A percentile compares a stretch with the other conserved stretches of the same genome.
Conservation (phyloP, 2,797 vertebrate genomes). For the Lindbergichthys nudifrons region DNA sequence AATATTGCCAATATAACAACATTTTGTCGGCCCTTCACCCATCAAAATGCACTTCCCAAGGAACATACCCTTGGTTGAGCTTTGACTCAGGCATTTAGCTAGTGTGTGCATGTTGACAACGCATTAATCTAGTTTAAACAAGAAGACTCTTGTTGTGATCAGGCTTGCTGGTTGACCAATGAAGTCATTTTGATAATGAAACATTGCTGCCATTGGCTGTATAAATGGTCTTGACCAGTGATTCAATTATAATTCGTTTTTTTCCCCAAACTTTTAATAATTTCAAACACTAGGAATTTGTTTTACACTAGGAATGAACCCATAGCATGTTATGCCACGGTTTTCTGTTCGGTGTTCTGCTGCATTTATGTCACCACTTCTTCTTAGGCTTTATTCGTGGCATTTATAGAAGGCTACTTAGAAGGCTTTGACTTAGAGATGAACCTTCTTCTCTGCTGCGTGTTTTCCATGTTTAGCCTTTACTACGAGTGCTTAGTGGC, state of each 20-base stretch:
- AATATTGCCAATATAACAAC: too few relatives aligned
- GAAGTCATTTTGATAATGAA: conserved; percentile 7
- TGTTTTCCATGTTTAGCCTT: conserved; percentile 3
- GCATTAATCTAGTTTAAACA: conserved; percentile 14
- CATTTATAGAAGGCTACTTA: conserved; percentile 7
- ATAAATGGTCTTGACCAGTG: not conserved
- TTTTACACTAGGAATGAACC: conserved; percentile 1
- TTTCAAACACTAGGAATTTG: not conserved
- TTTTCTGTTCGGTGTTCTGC: not conserved
- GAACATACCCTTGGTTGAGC: conserved; percentile 16
- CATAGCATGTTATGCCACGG: not conserved
- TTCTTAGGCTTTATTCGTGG: conserved; percentile 17
- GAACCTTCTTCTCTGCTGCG: not conserved
- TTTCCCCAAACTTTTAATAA: not conserved
- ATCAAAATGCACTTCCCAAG: conserved; percentile 10
- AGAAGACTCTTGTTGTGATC: conserved; percentile 16
- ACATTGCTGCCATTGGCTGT: not conserved
- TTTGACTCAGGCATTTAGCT: conserved; percentile 12
- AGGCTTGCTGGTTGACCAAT: conserved; percentile 9
- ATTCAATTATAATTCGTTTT: conserved; percentile 7
- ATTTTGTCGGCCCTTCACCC: not conserved
- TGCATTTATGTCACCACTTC: not conserved
- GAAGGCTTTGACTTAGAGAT: not conserved
- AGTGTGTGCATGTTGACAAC: conserved; percentile 13
- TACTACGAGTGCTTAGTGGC: not conserved